Evolutionary conservation across 2,888 invertebrate species (phyloP), one percentile per base, ranked within the genome.

Genomic region (Drosophila falleni): DNA sequence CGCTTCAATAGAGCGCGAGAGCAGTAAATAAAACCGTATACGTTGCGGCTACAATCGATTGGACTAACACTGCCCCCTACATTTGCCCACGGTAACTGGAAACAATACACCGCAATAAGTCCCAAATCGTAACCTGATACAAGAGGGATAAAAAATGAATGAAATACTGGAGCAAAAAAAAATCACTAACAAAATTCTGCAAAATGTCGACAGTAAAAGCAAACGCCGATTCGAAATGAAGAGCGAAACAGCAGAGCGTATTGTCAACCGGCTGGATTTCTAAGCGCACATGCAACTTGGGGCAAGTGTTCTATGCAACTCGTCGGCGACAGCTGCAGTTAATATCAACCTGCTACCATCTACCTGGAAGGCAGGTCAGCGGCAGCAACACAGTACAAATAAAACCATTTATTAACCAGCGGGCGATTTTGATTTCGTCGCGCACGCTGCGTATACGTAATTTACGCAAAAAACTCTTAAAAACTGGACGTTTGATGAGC

Each of bases 31-130:
- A 74, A 78, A 78, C 51, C 75, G 63, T 69, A 78, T 71, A 67
- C 67, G 81, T 60, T 65, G 15, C 63, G 39, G 41, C 49, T 55
- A 64, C 82, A 85, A 87, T 83, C 74, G 88, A 76, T 76, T 63
- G 66, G 16, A 15, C 63, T 47, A 63, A 56, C 56, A 56, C 49
- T 41, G 35, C 61, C 55, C 55, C 44, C 41, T 42, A 41, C 54
- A 39, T 42, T 68, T 54, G 68, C 68, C 55, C 51, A 50, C 60
- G 72, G 59, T 75, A 63, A 71, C 65, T 62, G 61, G 50, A 59
- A 86, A 84, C 89, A 88, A 86, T 80, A 39, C 68, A 68, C 47
- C 68, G 72, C 86, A 65, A 74, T 77, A 81, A 71, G 80, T 65
- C 74, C 47, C 51, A 47, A 59, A 71, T 65, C 56, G 72, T 60